Evolutionary conservation across 2,113 vertebrate genomes (phyloP).

Genomic region (Recurvirostra avosetta): DNA sequence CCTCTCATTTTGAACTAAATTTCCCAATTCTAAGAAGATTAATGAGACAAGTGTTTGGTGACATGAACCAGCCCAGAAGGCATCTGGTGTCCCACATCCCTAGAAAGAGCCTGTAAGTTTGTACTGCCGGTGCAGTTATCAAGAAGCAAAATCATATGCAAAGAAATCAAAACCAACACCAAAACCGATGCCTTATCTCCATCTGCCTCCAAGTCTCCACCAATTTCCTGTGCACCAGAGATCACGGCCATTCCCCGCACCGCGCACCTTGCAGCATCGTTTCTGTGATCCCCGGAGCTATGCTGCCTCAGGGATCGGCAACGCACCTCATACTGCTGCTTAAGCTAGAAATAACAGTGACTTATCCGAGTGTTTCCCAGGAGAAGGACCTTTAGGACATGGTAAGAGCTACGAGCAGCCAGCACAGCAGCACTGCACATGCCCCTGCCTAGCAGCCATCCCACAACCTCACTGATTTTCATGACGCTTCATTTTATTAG

Average conservation of each 20-base stretch:
- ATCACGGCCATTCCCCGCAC: background rate
- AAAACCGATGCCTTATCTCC: background rate
- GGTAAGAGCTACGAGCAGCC: background rate
- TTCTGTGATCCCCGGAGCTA: background rate
- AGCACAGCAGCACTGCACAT: background rate
- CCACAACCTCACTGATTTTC: background rate
- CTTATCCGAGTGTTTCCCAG: background rate
- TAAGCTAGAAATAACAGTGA: background rate
- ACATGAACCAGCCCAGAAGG: background rate
- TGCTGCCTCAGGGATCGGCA: background rate
- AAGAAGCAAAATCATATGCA: background rate
- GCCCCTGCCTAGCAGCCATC: background rate
- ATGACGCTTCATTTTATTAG: background rate
- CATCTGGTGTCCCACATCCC: background rate
- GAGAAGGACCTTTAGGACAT: background rate
- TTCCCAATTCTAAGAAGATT: background rate
- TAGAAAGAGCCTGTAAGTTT: background rate
- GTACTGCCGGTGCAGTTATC: background rate
- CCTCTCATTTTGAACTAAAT: background rate
- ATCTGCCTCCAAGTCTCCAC: background rate
- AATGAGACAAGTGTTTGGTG: background rate
- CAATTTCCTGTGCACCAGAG: background rate
- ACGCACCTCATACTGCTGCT: background rate
- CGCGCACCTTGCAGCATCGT: rapidly evolving
- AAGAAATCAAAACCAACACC: background rate